Evolutionary conservation across 2,113 vertebrate species (phyloP), one percentile per base, ranked within the genome.

Genomic region (Martes martes): DNA sequence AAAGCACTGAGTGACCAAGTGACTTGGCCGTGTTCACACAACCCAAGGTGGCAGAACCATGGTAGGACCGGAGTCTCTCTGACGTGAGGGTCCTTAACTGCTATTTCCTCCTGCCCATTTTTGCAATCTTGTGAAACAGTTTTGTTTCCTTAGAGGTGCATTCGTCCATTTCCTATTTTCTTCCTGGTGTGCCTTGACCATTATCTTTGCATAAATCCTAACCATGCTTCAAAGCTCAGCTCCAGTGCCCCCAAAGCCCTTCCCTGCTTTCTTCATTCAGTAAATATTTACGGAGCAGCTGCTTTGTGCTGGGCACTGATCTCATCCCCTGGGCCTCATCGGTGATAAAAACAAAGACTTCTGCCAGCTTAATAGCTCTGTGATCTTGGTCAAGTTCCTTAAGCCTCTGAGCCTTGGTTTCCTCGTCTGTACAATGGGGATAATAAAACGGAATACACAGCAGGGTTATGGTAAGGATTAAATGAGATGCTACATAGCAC

Each of bases 381-480:
- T 79, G 45, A 80, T 84, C 85, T 87, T 94, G 11, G 21, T 78
- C 24, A 93, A 52, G 23, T 93, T 94, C 47, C 24, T 78, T 74
- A 80, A 94, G 19, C 61, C 95, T 94, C 80, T 83, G 63, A 79
- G 89, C 28, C 85, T 96, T 47, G 5, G 39, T 87, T 90, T 95
- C 74, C 55, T 90, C n/a, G 78, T 94, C 42, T 82, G 6, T 89
- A 78, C 92, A 92, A 71, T 57, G 65, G 19, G 42, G 71, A 71
- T 63, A 47, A 78, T 39, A 42, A 94, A 94, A 82, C 7, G 67
- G 69, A 39, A 18, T 59, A 24, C 28, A 55, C 10, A n/a, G 15
- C 7, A 39, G 15, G 13, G 28, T 83, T 93, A 73, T 57, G 87
- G 3, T 42, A 83, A 92, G 85, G 80, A 78, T 94, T 88, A 86